phyloP scores from a whole-genome alignment of 2,113 vertebrate species.

The Lichenostomus cassidix region DNA sequence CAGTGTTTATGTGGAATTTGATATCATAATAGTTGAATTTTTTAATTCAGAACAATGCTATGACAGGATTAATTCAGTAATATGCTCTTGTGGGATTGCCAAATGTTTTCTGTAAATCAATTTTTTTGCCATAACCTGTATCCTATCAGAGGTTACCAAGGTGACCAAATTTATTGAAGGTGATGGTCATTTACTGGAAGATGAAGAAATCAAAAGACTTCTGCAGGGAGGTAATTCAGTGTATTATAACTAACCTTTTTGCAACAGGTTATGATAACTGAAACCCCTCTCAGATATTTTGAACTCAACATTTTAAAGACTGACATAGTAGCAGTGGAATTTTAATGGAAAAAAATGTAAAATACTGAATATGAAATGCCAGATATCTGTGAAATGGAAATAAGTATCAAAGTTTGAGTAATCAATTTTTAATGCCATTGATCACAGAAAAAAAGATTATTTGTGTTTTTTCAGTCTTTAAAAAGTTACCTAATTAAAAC shows the following conservation, averaged over 20 bases:
- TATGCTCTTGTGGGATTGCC: background rate
- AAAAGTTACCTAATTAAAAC: conserved; percentile 69
- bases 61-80: background rate
- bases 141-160: conserved; percentile 85
- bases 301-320: conserved; percentile 77
- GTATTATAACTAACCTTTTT: conserved; percentile 69
- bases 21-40: background rate
- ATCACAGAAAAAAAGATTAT: background rate
- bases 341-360: background rate
- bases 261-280: conserved; percentile 61
- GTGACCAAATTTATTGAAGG: conserved; percentile 85
- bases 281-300: conserved; percentile 13
- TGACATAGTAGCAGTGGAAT: background rate
- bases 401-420: background rate
- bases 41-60: background rate
- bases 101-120: conserved; percentile 53
- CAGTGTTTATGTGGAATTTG: background rate
- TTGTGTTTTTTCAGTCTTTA: conserved; percentile 71
- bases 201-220: conserved; percentile 86
- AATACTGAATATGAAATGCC: background rate
- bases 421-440: background rate
- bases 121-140: conserved; percentile 74
- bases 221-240: conserved; percentile 86
- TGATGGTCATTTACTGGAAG: conserved; percentile 82
- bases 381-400: background rate